Evolutionary conservation across 2,888 invertebrate genomes (phyloP), one percentile per base, ranked within the genome.

Genomic region (Desoria tigrina): DNA sequence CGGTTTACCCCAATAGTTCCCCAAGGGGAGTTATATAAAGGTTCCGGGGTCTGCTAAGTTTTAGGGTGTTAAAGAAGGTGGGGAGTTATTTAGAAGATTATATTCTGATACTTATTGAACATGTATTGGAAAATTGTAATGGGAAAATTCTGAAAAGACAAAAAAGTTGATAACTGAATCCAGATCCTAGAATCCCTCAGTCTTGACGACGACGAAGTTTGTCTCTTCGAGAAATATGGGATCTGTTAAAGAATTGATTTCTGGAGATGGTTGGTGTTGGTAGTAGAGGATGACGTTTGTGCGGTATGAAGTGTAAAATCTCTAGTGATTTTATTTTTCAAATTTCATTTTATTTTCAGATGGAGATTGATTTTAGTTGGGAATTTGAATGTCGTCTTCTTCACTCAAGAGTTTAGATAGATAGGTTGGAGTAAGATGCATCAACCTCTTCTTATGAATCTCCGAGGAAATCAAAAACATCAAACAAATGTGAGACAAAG

Each of bases 331-430:
- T 58, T 45, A 58, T 58, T 58, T 58, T 49, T 58, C 58, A 58
- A 58, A 58, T 45, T 58, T 58, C 58, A 58, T 58, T 58, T 58
- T 42, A 42, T 42, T 42, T 51, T 57, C 45, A 42, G 69, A 72
- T 72, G 69, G 72, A 72, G 72, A 72, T 72, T 72, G 72, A 72
- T 72, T 72, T 66, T 68, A 65, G 58, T 62, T 61, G 71, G 71
- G 68, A 71, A 68, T 71, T 68, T 66, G 58, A 54, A 28, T 42
- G 51, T 51, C 51, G 51, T 51, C 42, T 57, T 42, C 37, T 42
- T 23, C n/a, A 39, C 42, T 23, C 26, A 24, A 14, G 51, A 51
- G 23, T 24, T 51, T 21, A 9, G 51, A 26, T 51, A 51, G 51
- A 51, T 51, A 21, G 45, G 45, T 45, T 21, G 45, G 45, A 39